Base-by-base conservation (phyloP, 2,113 vertebrate genomes). In the Pangasianodon gigas region DNA sequence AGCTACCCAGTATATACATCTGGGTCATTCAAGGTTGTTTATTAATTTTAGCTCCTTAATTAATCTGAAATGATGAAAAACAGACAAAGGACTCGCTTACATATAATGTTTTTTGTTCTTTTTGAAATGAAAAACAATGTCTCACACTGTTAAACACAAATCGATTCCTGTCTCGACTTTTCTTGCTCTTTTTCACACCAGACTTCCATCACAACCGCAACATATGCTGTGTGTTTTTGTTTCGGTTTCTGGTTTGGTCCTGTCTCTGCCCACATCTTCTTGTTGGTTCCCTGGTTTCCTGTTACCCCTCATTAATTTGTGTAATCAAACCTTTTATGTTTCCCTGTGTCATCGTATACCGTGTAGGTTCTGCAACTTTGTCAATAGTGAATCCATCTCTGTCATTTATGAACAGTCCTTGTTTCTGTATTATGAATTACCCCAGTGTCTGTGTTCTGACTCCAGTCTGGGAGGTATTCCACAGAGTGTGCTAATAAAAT, bases 281-380 rank as follows among this genome's bases (percentile, higher is more conserved):
- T 52, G 18, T 26, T 83, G 54, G n/a, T 83, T 60, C 54, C 54
- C 32, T 60, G 82, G 54, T 44, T 60, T 84, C 54, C 82, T 60
- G 82, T 84, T 41, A 41, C 82, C 32, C 54, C 9, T 84, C 54
- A 60, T 84, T 84, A 60, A 60, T 84, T 44, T 60, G 32, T 26
- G 21, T 56, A 84, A 60, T 84, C 18, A 60, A 37, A 82, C 16
- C 51, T 37, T 56, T 81, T 82, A 82, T 32, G n/a, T 19, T 37
- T 37, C 48, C 16, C n/a, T 56, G 80, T 56, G 52, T 82, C 24
- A 9, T 10, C 2, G 18, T 37, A 37, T 21, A 9, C 74, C 2
- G 3, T 46, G 41, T 46, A 77, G 21, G 41, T 54, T 81, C 8
- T 54, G 29, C 3, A 4, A 19, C 48, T 81, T 81, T 54, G 26